Evolutionary conservation across 2,888 invertebrate genomes (phyloP).

Genomic region (Busseola fusca): DNA sequence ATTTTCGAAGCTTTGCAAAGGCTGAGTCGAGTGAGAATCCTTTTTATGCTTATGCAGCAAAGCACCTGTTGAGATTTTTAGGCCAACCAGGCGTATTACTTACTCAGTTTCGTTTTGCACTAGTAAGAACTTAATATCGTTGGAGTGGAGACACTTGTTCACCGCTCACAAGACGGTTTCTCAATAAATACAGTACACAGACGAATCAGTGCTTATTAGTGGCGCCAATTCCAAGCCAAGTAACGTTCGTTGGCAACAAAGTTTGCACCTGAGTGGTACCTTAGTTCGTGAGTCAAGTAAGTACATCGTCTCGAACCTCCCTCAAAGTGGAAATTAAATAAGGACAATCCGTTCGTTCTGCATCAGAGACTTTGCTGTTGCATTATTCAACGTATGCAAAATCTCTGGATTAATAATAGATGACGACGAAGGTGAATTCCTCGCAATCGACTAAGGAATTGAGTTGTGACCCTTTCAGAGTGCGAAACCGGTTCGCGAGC

Average conservation of each 20-base stretch:
- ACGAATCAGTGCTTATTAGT: constrained; percentile 57
- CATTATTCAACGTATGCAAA: constrained; percentile 86
- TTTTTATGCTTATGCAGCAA: constrained; percentile 12
- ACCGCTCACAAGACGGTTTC: constrained; percentile 47
- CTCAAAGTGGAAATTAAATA: constrained; percentile 80
- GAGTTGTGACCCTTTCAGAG: constrained; percentile 77
- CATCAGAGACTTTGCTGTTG: constrained; percentile 75
- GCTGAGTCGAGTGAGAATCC: neutral
- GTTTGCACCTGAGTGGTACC: constrained; percentile 70
- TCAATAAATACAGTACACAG: constrained; percentile 54
- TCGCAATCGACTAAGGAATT: constrained; percentile 75
- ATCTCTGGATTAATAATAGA: constrained; percentile 82
- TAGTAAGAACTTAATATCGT: constrained; percentile 21
- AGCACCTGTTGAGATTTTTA: constrained; percentile 45
- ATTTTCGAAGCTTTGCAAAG: neutral
- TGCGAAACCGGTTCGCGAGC: constrained; percentile 71
- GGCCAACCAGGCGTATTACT: constrained; percentile 5
- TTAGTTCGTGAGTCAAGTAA: constrained; percentile 67
- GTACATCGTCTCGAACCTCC: constrained; percentile 64
- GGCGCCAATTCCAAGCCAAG: constrained; percentile 50
- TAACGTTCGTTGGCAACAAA: constrained; percentile 63
- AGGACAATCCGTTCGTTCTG: constrained; percentile 80
- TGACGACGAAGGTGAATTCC: constrained; percentile 79
- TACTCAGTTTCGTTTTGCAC: constrained; percentile 27
- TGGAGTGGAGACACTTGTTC: constrained; percentile 32